These are phyloP conservation scores for Pelobates cultripes DNA, from an alignment of 2,797 vertebrate species.

Conservation along the genomic window DNA sequence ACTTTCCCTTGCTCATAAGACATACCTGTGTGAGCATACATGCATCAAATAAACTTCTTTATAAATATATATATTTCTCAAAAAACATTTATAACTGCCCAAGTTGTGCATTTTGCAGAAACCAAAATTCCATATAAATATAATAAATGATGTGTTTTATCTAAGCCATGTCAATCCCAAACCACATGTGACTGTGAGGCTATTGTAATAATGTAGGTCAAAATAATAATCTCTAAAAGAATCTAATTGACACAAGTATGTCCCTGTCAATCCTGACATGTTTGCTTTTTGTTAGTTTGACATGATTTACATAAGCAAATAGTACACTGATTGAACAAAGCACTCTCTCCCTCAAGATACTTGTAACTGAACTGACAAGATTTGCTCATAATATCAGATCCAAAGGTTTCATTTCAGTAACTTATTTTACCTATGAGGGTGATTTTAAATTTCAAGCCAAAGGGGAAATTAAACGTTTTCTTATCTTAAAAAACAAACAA, in stretches of 20 bases:
- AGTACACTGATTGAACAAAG: constrained; percentile 39
- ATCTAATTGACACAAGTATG: constrained; percentile 32
- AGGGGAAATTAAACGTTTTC: constrained; percentile 15
- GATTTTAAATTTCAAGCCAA: not conserved
- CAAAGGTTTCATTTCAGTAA: constrained; percentile 6
- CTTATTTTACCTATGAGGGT: constrained; percentile 26
- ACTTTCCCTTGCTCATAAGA: too few relatives aligned
- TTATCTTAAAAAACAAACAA: constrained; percentile 10
- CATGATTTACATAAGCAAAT: constrained; percentile 36
- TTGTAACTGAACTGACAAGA: constrained; percentile 31
- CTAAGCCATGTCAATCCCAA: constrained; percentile 3
- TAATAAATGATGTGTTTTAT: not conserved
- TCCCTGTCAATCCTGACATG: not conserved
- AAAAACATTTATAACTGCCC: too few relatives aligned
- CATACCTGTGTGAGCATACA: too few relatives aligned
- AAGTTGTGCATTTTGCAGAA: too few relatives aligned
- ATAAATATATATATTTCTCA: too few relatives aligned
- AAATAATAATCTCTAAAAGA: constrained; percentile 4
- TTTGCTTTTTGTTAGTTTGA: constrained; percentile 35
- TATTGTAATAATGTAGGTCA: constrained; percentile 23
- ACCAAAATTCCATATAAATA: too few relatives aligned
- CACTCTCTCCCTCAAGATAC: constrained; percentile 23
- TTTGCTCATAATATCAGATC: constrained; percentile 37
- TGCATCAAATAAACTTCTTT: too few relatives aligned
- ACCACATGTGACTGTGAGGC: not conserved